These are phyloP conservation scores for Acipenser ruthenus DNA, from an alignment of 2,797 vertebrate species.

Conservation along the genomic window DNA sequence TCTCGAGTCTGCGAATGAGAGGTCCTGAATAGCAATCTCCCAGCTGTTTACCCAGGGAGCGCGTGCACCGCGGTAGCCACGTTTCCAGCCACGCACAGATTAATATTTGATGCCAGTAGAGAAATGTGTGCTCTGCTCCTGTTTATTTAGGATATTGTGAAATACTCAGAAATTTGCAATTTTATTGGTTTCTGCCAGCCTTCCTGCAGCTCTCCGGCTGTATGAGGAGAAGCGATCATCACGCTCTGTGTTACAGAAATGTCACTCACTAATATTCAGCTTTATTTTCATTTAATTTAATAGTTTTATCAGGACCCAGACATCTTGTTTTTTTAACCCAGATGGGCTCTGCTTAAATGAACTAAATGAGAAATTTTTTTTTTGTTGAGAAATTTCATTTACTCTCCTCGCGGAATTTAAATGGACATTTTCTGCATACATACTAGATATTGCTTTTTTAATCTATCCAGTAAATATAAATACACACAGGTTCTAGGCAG, in stretches of 20 bases:
- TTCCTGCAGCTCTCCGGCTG: constrained; percentile 19
- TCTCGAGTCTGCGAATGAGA: constrained; percentile 77
- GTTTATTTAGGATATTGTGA: constrained; percentile 97
- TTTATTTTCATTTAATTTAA: neutral
- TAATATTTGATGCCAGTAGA: constrained; percentile 93
- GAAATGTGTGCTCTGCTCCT: constrained; percentile 78
- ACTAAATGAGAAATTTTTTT: neutral
- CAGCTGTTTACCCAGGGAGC: constrained; percentile 79
- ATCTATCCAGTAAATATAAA: no score
- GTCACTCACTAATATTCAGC: neutral
- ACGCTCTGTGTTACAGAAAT: neutral
- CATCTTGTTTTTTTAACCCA: neutral
- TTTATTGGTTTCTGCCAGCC: constrained; percentile 83
- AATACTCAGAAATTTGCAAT: constrained; percentile 95
- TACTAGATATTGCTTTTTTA: no score
- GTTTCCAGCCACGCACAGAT: constrained; percentile 71
- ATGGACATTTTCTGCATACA: no score
- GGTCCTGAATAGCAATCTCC: constrained; percentile 76
- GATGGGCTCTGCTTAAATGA: neutral
- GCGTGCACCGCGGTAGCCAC: constrained; percentile 60
- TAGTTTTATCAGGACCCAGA: neutral
- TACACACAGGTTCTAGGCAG: no score
- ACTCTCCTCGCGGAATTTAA: no score
- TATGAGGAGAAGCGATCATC: constrained; percentile 6
- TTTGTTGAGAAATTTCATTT: no score